Evolutionary conservation across 1,140 invertebrate genomes (phyloP), one percentile per base, ranked within the genome.

Genomic region (Potamilus streckersoni): DNA sequence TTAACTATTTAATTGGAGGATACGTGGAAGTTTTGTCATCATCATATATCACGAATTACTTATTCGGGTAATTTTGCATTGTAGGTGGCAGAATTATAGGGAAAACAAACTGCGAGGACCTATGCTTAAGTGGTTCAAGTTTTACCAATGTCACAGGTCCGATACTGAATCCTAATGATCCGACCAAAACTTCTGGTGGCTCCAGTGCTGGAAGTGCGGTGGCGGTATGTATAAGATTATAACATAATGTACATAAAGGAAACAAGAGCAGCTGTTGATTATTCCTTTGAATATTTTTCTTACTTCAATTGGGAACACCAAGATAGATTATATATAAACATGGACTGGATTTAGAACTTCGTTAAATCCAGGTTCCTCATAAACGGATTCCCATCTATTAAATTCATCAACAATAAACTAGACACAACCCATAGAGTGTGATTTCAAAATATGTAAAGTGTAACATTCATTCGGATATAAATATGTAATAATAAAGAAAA

Each of bases 61-160:
- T 19, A 15, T 4, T 63, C 15, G 6, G 11, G 19, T 19, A 63
- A 11, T 17, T 38, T 71, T 63, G 23, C 12, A 71, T 27, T 62
- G 15, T 13, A 86, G 85, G 85, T 55, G 85, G 83, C 17, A 65
- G 61, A 14, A 85, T 87, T 49, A 5, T 83, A n/a, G 85, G 85
- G 11, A 86, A 86, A 64, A 60, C 83, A 0, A 79, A 77, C 11
- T 85, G 84, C 73, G 84, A 85, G 57, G 80, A 86, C 68, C 38
- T 85, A 66, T 87, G 84, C 56, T 78, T 78, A 16, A 82, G 80
- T 56, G 83, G 83, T 31, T 83, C 74, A 63, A 82, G 84, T 62
- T 82, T 79, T 61, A 85, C 84, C 14, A 80, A 79, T 59, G 77
- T 78, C 5, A 78, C 81, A 19, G 86, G 83, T 4, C 80, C 82